A percentile compares a stretch with the other conserved stretches of the same genome.
Evolutionary conservation across 2,113 vertebrate genomes (phyloP).

Genomic region (Hymenochirus boettgeri): DNA sequence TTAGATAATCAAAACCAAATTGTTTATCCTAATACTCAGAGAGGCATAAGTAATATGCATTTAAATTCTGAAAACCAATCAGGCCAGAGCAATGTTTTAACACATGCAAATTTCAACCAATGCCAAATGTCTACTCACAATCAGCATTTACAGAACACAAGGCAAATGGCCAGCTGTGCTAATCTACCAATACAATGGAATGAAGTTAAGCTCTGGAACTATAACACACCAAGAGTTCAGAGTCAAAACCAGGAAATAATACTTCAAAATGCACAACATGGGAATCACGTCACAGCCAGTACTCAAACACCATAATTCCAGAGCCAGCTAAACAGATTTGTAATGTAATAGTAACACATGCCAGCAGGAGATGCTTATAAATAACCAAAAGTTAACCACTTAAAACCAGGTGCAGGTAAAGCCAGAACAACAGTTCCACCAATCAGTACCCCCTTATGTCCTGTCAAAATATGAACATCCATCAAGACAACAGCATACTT

Average conservation of each 20-base stretch:
- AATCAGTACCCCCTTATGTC: conserved; percentile 55
- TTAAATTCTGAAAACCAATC: conserved; percentile 48
- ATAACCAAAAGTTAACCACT: conserved; percentile 46
- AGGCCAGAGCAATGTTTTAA: conserved; percentile 58
- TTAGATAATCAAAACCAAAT: conserved; percentile 53
- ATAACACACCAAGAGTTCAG: conserved; percentile 46
- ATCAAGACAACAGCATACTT: conserved; percentile 47
- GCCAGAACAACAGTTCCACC: conserved; percentile 82
- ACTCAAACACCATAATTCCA: no score
- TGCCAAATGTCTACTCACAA: conserved; percentile 74
- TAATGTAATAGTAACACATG: conserved; percentile 24
- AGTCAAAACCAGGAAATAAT: conserved; percentile 34
- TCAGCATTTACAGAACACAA: conserved; percentile 58
- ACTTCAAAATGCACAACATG: conserved; percentile 41
- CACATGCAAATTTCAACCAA: conserved; percentile 67
- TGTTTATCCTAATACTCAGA: conserved; percentile 52
- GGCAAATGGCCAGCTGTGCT: conserved; percentile 45
- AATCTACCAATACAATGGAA: conserved; percentile 54
- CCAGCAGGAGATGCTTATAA: conserved; percentile 45
- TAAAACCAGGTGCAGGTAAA: conserved; percentile 70
- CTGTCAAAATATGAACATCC: conserved; percentile 66
- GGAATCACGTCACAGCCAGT: no score
- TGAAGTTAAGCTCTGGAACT: conserved; percentile 35
- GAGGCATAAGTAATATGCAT: conserved; percentile 43
- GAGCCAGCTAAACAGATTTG: conserved; percentile 49